A percentile compares a stretch with the other conserved stretches of the same genome.
Conservation (phyloP, 2,113 vertebrate genomes). For the Epinephelus lanceolatus region DNA sequence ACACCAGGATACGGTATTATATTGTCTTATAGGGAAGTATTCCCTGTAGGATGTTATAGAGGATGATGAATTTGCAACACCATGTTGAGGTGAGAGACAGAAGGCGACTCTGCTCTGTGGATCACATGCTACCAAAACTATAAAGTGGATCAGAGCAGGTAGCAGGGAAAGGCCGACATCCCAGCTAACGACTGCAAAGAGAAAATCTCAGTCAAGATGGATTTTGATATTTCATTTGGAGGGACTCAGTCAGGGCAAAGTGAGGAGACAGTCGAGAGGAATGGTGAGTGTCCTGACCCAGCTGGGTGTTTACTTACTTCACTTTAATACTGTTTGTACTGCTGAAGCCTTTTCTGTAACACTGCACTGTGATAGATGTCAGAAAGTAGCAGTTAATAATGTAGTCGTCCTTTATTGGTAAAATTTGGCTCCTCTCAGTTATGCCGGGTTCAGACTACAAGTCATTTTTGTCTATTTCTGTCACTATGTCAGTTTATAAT, state of each 20-base stretch:
- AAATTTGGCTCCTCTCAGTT: background rate
- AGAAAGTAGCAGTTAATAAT: background rate
- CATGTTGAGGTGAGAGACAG: background rate
- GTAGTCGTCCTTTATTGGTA: background rate
- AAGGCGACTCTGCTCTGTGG: background rate
- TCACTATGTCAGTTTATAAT: too few relatives aligned
- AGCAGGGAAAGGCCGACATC: background rate
- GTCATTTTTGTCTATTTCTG: too few relatives aligned
- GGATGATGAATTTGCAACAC: background rate
- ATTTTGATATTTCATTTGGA: constrained; percentile 5
- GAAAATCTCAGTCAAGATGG: background rate
- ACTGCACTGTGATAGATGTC: background rate
- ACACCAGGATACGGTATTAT: background rate
- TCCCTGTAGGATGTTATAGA: background rate
- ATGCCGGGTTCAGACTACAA: too few relatives aligned
- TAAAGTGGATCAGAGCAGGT: background rate
- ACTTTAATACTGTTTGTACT: background rate
- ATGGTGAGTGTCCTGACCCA: constrained; percentile 1
- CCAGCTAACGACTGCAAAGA: background rate
- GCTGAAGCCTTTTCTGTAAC: background rate
- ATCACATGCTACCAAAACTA: background rate
- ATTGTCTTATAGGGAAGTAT: background rate
- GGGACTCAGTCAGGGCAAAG: constrained; percentile 14
- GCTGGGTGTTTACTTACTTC: background rate
- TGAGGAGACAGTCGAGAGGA: background rate